Evolutionary conservation across 1,140 invertebrate genomes (phyloP).

Genomic region (Diuraphis noxia): DNA sequence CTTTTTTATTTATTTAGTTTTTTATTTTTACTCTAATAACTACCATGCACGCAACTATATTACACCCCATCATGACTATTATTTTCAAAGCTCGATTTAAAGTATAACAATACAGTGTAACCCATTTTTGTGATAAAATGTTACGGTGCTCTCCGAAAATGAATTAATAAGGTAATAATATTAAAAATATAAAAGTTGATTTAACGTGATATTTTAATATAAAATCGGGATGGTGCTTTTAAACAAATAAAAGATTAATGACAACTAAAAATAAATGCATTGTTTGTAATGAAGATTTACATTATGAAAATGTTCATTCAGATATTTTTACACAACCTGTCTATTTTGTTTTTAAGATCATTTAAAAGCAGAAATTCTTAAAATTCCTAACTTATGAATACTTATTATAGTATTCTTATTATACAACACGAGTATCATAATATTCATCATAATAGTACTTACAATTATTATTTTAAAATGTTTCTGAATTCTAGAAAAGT

Average conservation of each 20-base stretch:
- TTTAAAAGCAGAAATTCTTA: not conserved
- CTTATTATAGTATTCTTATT: too few relatives aligned
- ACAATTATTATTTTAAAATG: not conserved
- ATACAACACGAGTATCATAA: not conserved
- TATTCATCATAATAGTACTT: not conserved
- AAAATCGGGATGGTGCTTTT: not conserved
- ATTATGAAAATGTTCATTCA: not conserved
- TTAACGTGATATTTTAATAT: not conserved
- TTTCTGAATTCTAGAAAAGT: not conserved
- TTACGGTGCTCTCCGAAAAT: not conserved
- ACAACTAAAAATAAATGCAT: not conserved
- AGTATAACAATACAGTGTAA: not conserved
- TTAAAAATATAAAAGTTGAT: not conserved
- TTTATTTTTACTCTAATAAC: not conserved
- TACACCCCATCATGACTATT: not conserved
- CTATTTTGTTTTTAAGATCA: not conserved
- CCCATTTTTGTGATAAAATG: not conserved
- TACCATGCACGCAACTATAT: not conserved
- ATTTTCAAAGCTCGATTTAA: slow-evolving; percentile 12
- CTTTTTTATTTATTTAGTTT: slow-evolving; percentile 6
- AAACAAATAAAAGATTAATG: not conserved
- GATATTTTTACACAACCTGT: not conserved
- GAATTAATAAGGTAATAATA: not conserved
- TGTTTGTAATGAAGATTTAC: not conserved
- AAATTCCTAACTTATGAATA: not conserved